These are phyloP conservation scores for Camponotus pennsylvanicus DNA, from an alignment of 1,140 invertebrate species.

Conservation along the genomic window DNA sequence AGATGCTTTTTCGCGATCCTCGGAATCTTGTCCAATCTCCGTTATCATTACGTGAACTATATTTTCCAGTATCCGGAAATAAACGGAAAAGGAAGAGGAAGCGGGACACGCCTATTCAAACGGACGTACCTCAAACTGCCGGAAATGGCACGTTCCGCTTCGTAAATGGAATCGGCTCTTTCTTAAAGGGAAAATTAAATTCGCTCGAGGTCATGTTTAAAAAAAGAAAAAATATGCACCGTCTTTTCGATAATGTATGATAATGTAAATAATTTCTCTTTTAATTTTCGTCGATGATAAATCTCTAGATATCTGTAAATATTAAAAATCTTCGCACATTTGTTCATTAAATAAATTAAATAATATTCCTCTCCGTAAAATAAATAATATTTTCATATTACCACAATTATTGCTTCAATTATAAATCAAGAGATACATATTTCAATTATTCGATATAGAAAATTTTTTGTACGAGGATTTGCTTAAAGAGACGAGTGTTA, in stretches of 20 bases:
- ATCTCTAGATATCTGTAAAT: not conserved
- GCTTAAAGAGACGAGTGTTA: not conserved
- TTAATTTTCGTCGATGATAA: not conserved
- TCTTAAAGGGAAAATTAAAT: slow-evolving; percentile 48
- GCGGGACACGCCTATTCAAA: slow-evolving; percentile 73
- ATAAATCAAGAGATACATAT: not conserved
- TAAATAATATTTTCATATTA: not conserved
- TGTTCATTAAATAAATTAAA: not conserved
- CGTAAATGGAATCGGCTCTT: slow-evolving; percentile 18
- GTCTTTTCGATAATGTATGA: not conserved
- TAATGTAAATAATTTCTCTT: not conserved
- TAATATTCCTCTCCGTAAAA: not conserved
- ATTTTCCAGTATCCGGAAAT: slow-evolving; percentile 79
- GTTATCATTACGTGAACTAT: slow-evolving; percentile 29
- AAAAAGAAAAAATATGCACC: not conserved
- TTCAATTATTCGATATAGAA: not conserved
- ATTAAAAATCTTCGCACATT: not conserved
- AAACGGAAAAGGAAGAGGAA: slow-evolving; percentile 80
- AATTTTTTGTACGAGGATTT: not conserved
- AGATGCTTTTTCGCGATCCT: not conserved
- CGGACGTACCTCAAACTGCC: slow-evolving; percentile 3
- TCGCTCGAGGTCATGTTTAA: not conserved
- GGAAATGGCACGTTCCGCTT: slow-evolving; percentile 38
- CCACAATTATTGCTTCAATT: too few relatives aligned
- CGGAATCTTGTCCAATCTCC: slow-evolving; percentile 18